Evolutionary conservation across 1,140 invertebrate genomes (phyloP), one percentile per base, ranked within the genome.

Genomic region (Bombus waltoni): DNA sequence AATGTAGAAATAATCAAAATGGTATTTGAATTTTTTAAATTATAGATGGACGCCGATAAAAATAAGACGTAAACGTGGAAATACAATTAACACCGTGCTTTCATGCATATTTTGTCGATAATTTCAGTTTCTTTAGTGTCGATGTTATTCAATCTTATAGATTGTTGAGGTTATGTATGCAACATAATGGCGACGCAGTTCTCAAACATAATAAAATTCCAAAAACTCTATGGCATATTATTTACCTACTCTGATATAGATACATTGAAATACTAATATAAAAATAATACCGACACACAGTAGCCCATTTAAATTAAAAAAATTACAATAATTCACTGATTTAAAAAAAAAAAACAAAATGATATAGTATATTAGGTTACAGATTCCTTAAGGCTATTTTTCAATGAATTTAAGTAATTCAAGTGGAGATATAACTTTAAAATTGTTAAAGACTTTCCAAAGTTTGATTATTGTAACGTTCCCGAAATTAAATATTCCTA

Each of bases 11-110:
- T 28, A 70, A 40, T 40, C 8, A 10, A 40, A 3, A 5, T 18
- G 10, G 8, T 32, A 15, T 28, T 28, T 11, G 1, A 53, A 22
- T 11, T 42, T 71, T 71, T 71, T 5, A 4, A n/a, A 42, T 71
- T 18, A 10, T 35, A 71, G 13, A 71, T 42, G 28, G 9, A n/a
- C 28, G 10, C 8, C 44, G 44, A 74, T 74, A 74, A 13, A 25
- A 74, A 53, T 47, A 35, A 35, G 53, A 53, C n/a, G 53, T 38
- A 62, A 80, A 85, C 32, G 62, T 70, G 66, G n/a, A 76, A 76
- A 76, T 38, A 28, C 25, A 13, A 65, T 79, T 72, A 77, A 38
- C n/a, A 72, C 18, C 73, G 44, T 57, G 22, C 4, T 71, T 42
- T 28, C 38, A 32, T n/a, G 13, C n/a, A 32, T 53, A n/a, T 62